Percentiles rank a stretch among this genome's conserved stretches.
Conservation (phyloP, 2,797 vertebrate species). For the Poecilia velifera region DNA sequence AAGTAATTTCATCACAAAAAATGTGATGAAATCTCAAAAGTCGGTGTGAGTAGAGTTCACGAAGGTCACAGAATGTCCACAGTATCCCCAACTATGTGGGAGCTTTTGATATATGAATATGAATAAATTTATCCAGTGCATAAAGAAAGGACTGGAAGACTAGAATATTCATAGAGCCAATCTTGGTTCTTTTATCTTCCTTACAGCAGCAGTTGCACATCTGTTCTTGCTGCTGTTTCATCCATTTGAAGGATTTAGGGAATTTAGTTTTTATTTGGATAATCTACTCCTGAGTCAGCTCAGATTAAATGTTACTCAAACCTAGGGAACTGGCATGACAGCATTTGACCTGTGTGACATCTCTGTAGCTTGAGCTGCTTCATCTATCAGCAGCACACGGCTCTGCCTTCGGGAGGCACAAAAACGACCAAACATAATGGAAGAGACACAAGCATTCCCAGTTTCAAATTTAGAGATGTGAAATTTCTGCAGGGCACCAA, state of each 20-base stretch:
- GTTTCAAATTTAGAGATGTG: constrained; percentile 38
- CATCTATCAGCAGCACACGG: constrained; percentile 28
- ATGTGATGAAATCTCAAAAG: too few relatives aligned
- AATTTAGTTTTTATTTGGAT: constrained; percentile 67
- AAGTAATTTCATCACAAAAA: too few relatives aligned
- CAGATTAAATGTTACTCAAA: constrained; percentile 62
- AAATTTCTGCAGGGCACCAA: constrained; percentile 35
- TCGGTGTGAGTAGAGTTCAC: too few relatives aligned
- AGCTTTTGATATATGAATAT: neutral
- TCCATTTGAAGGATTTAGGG: constrained; percentile 52
- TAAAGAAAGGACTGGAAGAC: constrained; percentile 37
- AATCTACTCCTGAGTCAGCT: constrained; percentile 63
- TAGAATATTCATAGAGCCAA: constrained; percentile 28
- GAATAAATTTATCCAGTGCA: neutral
- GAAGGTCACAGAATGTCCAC: too few relatives aligned
- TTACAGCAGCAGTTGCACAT: constrained; percentile 12
- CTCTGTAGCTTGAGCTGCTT: constrained; percentile 41
- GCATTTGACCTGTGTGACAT: constrained; percentile 64
- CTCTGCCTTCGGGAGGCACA: constrained; percentile 32
- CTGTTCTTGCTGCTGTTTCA: constrained; percentile 36
- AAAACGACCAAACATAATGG: constrained; percentile 21
- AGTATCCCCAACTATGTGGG: too few relatives aligned
- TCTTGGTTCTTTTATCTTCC: constrained; percentile 34
- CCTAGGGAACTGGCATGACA: constrained; percentile 49
- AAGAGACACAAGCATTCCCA: constrained; percentile 19